Base-by-base conservation (phyloP, 1,140 invertebrate genomes). In the Drosophila mauritiana region DNA sequence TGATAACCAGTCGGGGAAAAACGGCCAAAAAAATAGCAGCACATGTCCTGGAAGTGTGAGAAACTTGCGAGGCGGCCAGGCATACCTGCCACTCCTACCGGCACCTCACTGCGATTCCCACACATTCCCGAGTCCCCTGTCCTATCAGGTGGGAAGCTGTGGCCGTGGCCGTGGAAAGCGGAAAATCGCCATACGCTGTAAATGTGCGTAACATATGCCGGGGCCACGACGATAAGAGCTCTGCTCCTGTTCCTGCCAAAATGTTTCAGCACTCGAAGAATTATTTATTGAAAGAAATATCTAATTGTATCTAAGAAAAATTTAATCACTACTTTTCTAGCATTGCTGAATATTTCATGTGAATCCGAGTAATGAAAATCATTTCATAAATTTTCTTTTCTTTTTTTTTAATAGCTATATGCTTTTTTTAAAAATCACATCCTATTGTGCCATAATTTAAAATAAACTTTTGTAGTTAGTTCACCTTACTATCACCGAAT, bases 131-230 rank as follows among this genome's bases (percentile, higher is more conserved):
- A 69, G 31, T 17, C 17, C 17, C 17, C 34, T 20, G n/a, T 36
- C 37, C 40, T 76, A 73, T 82, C 83, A 79, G 82, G 68, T 86
- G 75, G 43, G 52, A 45, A 55, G 46, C 27, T 63, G 45, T 37
- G 52, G 51, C 43, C 31, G 31, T 31, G 31, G 31, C 31, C 31
- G 8, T 31, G 51, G 43, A 48, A 72, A 49, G 70, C 54, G 79
- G 69, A 90, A 90, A 90, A 85, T 90, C 67, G 79, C 70, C 88
- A 90, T 90, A 90, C 80, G 79, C 68, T 83, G 82, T 81, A 78
- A 90, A 90, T 90, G 88, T 90, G 88, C 88, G 56, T 80, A 86
- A 86, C 88, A 90, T 84, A 90, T 90, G 88, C 84, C 77, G 77
- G 43, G 36, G 53, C 85, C 80, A 73, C 54, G 49, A 81, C 78